Evolutionary conservation across 2,888 invertebrate species (phyloP), one percentile per base, ranked within the genome.

Genomic region (Xestia sexstrigata): DNA sequence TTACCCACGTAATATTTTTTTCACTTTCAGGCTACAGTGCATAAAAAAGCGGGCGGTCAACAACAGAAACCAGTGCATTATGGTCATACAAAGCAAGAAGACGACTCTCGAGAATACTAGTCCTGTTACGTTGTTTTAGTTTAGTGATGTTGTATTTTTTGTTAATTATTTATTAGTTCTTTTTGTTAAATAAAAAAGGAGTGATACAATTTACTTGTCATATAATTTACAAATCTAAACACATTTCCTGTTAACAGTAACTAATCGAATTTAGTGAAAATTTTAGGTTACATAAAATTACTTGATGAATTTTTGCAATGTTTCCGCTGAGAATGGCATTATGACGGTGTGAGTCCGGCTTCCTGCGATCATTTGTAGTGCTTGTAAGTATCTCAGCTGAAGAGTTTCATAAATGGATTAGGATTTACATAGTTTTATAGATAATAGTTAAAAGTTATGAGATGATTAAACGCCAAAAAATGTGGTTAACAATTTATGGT

Each of bases 261-360:
- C 20, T n/a, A 58, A 35, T 17, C 7, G 55, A 60, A 23, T 30
- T 52, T 35, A 3, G 11, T 47, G 1, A 30, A 35, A 30, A 2
- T n/a, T 60, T 55, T 2, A 7, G 17, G 5, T 15, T 35, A 35
- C 58, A 17, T 13, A 26, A n/a, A n/a, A 35, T 89, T 72, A 90
- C 9, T 88, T 86, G 68, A 92, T 89, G 49, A 94, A 95, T 71
- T 96, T 95, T 68, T 96, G 90, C 15, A 97, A 79, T 73, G 97
- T 95, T 85, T 99, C 98, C 89, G 98, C 97, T 3, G 99, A 98
- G 85, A 99, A 95, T 2, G 99, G 99, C 94, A 99, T 98, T 26
- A 99, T 98, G 87, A 99, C 98, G 0, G 99, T 99, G 0, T 99
- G 99, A 90, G 99, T 99, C 94, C 98, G 98, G 92, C 99, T 99